phyloP scores from a whole-genome alignment of 92 coral and sea anemone species.

The Isaurus tuberculatus region DNA sequence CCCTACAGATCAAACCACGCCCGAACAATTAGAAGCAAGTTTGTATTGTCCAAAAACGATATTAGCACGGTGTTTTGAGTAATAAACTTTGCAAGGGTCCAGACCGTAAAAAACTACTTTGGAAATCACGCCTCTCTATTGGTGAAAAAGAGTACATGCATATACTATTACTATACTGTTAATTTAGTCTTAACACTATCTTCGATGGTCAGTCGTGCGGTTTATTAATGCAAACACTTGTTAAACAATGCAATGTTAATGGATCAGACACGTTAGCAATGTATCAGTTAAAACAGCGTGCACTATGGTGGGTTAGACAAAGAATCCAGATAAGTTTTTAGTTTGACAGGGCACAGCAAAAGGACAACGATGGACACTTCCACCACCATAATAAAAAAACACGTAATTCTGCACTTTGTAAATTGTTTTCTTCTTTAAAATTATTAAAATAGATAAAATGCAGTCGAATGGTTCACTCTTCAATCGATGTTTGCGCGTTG shows the following conservation, averaged over 20 bases:
- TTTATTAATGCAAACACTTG: neutral
- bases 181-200: neutral
- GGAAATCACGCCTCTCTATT: neutral
- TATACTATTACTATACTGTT: neutral
- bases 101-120: neutral
- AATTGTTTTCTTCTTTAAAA: too few species aligned
- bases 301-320: neutral
- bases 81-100: neutral
- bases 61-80: neutral
- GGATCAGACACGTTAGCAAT: neutral
- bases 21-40: conserved; percentile 31
- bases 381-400: too few species aligned
- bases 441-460: too few species aligned
- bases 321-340: too few species aligned
- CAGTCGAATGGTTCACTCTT: too few species aligned
- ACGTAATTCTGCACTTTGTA: too few species aligned
- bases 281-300: neutral
- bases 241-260: neutral
- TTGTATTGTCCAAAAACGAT: conserved; percentile 8
- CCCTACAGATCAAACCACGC: conserved; percentile 47
- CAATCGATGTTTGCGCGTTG: too few species aligned
- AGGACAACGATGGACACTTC: too few species aligned
- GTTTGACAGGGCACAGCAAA: too few species aligned
- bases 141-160: neutral
- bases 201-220: neutral